Evolutionary conservation across 2,113 vertebrate species (phyloP), one percentile per base, ranked within the genome.

Genomic region (Cyanoliseus patagonus): DNA sequence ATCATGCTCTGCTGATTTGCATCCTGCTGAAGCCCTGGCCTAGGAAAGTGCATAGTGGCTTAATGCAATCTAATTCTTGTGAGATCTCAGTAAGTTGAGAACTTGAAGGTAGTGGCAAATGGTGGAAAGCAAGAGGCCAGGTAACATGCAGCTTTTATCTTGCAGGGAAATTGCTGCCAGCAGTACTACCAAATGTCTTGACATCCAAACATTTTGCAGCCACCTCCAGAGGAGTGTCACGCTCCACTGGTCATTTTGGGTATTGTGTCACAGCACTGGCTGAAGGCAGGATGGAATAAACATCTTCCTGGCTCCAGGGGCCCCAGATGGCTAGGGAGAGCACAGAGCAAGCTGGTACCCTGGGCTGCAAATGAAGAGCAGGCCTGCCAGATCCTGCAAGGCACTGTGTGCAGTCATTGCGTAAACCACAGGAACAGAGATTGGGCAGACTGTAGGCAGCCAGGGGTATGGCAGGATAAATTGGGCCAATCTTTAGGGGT

Each of bases 241-340:
- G 3, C 30, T 86, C 13, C 7, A 18, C 27, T 62, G 41, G 1
- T 10, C 17, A 11, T 78, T 74, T 12, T 52, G 39, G 30, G 44
- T 47, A 30, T 51, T 0, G 0, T 41, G 11, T 22, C 28, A 39
- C 5, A 51, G 41, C 13, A 6, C 4, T 2, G 8, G 11, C 47
- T 55, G 90, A 83, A 73, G 42, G 44, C 63, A 79, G 15, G 52
- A 51, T 9, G 33, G 33, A 25, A 33, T 16, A 49, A 73, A 51
- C 9, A 14, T 18, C 44, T 62, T 67, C 30, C 73, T 31, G 3
- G 53, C 35, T 74, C 37, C 66, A 15, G 44, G 35, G 7, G 7
- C 52, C 39, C 33, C 31, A 17, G 35, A 73, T 5, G 13, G 4
- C 52, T 42, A 44, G 25, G 49, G 17, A 47, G 41, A 62, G 53